A percentile compares a stretch with the other conserved stretches of the same genome.
These are phyloP conservation scores for Bombus polaris DNA, from an alignment of 1,140 invertebrate genomes.

Conservation along the genomic window DNA sequence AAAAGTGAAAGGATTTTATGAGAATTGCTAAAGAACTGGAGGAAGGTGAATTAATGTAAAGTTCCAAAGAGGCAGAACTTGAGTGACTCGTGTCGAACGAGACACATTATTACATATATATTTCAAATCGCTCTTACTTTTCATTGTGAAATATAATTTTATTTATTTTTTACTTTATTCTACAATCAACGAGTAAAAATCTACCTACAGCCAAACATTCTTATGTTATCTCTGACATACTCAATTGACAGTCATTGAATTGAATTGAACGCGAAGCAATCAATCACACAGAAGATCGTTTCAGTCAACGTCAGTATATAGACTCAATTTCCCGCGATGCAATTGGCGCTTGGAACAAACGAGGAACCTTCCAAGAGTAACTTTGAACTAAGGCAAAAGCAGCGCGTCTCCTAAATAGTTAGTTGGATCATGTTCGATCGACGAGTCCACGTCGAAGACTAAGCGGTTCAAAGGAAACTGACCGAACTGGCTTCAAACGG, in stretches of 20 bases:
- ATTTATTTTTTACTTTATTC: too few species aligned
- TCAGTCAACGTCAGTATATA: neutral
- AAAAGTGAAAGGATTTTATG: too few species aligned
- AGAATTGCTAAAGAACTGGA: too few species aligned
- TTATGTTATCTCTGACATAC: too few species aligned
- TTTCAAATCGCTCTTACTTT: too few species aligned
- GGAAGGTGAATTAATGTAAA: too few species aligned
- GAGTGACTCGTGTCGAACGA: too few species aligned
- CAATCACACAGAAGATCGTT: neutral
- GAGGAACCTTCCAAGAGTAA: neutral
- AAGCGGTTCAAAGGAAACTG: conserved; percentile 1
- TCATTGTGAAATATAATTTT: too few species aligned
- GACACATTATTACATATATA: too few species aligned
- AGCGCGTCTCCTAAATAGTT: neutral
- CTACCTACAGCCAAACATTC: neutral
- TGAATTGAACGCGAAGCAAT: neutral
- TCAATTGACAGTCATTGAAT: neutral
- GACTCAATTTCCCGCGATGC: neutral
- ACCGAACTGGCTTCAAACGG: neutral
- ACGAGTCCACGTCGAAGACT: neutral
- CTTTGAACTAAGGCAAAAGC: neutral
- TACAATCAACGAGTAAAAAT: neutral
- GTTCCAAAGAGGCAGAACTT: too few species aligned
- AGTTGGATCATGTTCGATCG: neutral
- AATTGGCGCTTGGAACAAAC: neutral